Evolutionary conservation across 2,797 vertebrate genomes (phyloP).

Genomic region (Acipenser ruthenus): DNA sequence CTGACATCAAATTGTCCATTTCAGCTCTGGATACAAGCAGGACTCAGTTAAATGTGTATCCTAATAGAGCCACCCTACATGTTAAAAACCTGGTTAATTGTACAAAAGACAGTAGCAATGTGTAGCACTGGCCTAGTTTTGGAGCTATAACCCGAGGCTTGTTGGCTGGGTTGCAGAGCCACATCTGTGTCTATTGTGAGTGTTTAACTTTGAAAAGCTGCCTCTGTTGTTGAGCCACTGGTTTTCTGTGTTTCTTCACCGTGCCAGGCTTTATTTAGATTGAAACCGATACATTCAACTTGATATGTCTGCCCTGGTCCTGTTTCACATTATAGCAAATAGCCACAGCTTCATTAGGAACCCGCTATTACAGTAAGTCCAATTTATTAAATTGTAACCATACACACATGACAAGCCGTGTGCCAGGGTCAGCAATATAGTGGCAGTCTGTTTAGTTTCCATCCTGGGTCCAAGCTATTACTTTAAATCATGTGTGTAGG

Average conservation of each 20-base stretch:
- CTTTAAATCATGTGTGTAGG: not conserved
- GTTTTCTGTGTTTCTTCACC: not conserved
- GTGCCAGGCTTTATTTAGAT: constrained; percentile 8
- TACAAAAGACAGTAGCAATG: no score
- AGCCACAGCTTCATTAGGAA: constrained; percentile 20
- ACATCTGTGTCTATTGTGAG: no score
- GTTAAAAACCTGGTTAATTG: no score
- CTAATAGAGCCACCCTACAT: no score
- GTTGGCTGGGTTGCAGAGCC: no score
- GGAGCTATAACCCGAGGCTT: no score
- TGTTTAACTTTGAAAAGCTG: no score
- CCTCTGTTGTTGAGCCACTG: no score
- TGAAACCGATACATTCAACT: not conserved
- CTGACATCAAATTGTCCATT: no score
- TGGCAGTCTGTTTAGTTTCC: constrained; percentile 10
- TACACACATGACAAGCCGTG: constrained; percentile 23
- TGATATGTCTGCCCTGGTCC: constrained; percentile 6
- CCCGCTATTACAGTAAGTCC: not conserved
- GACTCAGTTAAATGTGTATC: no score
- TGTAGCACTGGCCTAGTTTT: no score
- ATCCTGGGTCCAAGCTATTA: not conserved
- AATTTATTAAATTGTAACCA: constrained; percentile 24
- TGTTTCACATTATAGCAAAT: constrained; percentile 40
- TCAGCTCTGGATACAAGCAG: no score
- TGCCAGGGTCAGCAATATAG: constrained; percentile 23